Conservation (phyloP, 2,797 vertebrate species). For the Lepus oiostolus region DNA sequence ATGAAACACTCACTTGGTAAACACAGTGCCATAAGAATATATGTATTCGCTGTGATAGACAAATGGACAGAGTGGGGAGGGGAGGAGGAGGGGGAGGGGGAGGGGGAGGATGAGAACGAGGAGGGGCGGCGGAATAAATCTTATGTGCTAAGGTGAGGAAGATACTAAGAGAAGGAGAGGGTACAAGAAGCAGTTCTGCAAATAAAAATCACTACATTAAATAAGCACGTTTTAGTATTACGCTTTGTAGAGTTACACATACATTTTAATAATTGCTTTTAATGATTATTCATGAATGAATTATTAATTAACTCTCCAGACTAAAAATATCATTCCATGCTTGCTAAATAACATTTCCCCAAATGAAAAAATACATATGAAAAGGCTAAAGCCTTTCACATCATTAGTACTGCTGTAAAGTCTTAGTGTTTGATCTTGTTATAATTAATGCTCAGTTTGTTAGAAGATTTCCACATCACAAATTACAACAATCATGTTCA, state of each 20-base stretch:
- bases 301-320: conserved; percentile 93
- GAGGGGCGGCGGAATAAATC: not conserved
- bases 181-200: not conserved
- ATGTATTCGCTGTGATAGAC: not conserved
- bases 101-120: not conserved
- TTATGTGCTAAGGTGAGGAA: not conserved
- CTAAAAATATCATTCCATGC: conserved; percentile 87
- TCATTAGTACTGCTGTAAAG: conserved; percentile 90
- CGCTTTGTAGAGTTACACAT: conserved; percentile 93
- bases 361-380: conserved; percentile 77
- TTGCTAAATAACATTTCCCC: conserved; percentile 80
- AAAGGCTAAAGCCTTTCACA: conserved; percentile 85
- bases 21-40: not conserved
- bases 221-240: conserved; percentile 87
- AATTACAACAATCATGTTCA: conserved; percentile 74
- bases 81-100: too few relatives aligned
- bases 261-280: conserved; percentile 95
- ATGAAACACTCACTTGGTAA: not conserved
- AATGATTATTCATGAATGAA: conserved; percentile 95
- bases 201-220: conserved; percentile 77
- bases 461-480: conserved; percentile 86
- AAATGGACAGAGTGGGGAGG: not conserved
- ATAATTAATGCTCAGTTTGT: conserved; percentile 91
- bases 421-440: conserved; percentile 92
- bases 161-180: not conserved